Evolutionary conservation across 2,888 invertebrate species (phyloP).

Genomic region (Archaeoteleia sp.): DNA sequence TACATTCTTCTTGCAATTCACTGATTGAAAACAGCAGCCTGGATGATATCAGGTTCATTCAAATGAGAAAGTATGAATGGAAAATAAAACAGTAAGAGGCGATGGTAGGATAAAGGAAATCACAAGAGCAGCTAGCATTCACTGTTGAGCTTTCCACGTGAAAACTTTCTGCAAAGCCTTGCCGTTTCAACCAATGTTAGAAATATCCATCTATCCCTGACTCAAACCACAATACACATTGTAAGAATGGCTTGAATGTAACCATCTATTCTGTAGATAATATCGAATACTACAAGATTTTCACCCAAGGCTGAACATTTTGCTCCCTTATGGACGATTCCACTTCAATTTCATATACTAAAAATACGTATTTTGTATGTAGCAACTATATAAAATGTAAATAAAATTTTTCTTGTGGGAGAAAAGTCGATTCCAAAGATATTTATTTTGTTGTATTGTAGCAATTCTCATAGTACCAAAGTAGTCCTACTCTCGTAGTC

Average conservation of each 20-base stretch:
- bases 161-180: conserved; percentile 61
- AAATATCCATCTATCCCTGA: conserved; percentile 59
- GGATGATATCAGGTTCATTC: conserved; percentile 31
- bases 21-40: conserved; percentile 47
- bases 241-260: conserved; percentile 63
- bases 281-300: conserved; percentile 60
- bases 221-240: conserved; percentile 61
- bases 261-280: conserved; percentile 56
- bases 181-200: conserved; percentile 63
- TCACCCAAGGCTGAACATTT: conserved; percentile 5
- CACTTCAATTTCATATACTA: neutral
- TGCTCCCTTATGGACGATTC: conserved; percentile 1
- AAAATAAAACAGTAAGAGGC: conserved; percentile 36
- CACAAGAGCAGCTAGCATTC: conserved; percentile 43
- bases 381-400: conserved; percentile 12
- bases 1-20: conserved; percentile 40
- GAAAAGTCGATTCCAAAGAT: too few species aligned
- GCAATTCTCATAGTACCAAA: neutral
- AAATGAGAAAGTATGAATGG: conserved; percentile 39
- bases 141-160: conserved; percentile 57
- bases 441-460: too few species aligned
- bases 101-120: conserved; percentile 37
- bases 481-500: too few species aligned
- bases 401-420: conserved; percentile 1
- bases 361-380: conserved; percentile 21